phyloP scores from a whole-genome alignment of 2,797 vertebrate genomes.

The Oryzias dopingdopingensis region DNA sequence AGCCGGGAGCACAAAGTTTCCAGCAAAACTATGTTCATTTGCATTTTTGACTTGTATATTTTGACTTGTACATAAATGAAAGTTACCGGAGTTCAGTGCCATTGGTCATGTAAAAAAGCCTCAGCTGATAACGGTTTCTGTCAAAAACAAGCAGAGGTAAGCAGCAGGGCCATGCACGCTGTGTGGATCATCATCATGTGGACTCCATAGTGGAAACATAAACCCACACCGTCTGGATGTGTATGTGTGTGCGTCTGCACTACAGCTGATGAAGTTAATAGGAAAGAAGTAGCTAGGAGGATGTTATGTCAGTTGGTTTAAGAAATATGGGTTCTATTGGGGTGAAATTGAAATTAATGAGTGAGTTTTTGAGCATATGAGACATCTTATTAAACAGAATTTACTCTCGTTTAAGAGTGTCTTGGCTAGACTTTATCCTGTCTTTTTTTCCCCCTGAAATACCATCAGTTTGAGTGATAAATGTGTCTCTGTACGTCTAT shows the following conservation, averaged over 20 bases:
- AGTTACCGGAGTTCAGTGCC: neutral
- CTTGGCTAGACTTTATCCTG: slow-evolving; percentile 46
- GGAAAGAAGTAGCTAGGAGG: slow-evolving; percentile 28
- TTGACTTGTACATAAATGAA: neutral
- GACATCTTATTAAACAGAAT: slow-evolving; percentile 20
- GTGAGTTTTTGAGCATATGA: neutral
- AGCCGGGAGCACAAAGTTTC: neutral
- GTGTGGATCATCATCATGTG: no score
- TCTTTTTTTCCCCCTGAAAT: slow-evolving; percentile 34
- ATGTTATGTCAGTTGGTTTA: slow-evolving; percentile 28
- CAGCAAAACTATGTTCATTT: neutral
- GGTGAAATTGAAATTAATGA: slow-evolving; percentile 12
- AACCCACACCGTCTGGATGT: neutral
- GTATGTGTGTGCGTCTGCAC: slow-evolving; percentile 5
- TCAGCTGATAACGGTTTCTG: slow-evolving; percentile 13
- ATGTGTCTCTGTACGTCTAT: slow-evolving; percentile 26
- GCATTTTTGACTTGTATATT: no score
- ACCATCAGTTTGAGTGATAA: slow-evolving; percentile 40
- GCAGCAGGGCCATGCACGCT: no score
- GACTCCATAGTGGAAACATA: no score
- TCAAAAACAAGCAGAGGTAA: slow-evolving; percentile 17
- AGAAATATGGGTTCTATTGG: neutral
- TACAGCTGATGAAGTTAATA: slow-evolving; percentile 49
- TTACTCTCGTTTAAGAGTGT: slow-evolving; percentile 33
- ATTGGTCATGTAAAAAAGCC: slow-evolving; percentile 10